Evolutionary conservation across 2,113 vertebrate genomes (phyloP).

Genomic region (Phaethon lepturus): DNA sequence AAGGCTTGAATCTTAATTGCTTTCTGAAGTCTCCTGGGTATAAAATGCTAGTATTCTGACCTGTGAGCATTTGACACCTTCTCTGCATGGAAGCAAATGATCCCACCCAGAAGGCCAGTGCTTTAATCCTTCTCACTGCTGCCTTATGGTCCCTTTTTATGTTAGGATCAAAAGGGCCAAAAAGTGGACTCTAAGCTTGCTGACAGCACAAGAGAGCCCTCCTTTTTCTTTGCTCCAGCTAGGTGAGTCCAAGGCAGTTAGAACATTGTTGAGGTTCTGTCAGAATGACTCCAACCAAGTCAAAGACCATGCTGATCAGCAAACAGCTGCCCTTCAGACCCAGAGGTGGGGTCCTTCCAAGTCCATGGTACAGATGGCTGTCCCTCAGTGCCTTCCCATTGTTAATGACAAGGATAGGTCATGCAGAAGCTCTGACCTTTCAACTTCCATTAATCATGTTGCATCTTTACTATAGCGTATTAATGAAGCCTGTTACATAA

Average conservation of each 20-base stretch:
- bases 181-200: background rate
- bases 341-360: background rate
- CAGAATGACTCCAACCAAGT: background rate
- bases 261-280: background rate
- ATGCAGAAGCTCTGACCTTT: background rate
- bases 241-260: background rate
- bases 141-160: background rate
- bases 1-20: slow-evolving; percentile 20
- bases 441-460: background rate
- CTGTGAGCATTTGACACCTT: background rate
- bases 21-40: background rate
- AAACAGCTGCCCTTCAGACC: background rate
- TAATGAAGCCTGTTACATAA: background rate
- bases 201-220: background rate
- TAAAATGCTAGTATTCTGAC: slow-evolving; percentile 1
- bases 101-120: background rate
- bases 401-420: background rate
- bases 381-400: background rate
- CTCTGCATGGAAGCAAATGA: background rate
- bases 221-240: background rate
- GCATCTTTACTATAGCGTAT: background rate
- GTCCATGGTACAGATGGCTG: background rate
- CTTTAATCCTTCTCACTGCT: background rate
- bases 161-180: background rate
- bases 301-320: background rate